Percentiles rank a stretch among this genome's conserved stretches.
phyloP scores from a whole-genome alignment of 2,888 invertebrate species.

The Pseudococcus viburni region DNA sequence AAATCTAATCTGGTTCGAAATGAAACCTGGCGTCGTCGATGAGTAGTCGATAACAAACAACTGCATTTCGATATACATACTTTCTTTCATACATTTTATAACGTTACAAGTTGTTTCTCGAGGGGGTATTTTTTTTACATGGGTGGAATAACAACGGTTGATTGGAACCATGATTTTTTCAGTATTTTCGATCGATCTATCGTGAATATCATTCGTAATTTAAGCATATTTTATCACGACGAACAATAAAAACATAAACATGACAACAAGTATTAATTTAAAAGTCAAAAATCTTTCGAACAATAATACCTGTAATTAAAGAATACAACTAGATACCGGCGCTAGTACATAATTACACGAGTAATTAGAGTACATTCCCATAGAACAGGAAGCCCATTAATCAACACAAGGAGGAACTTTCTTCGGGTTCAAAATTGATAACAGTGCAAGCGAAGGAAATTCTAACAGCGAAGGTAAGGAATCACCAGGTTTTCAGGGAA shows the following conservation, averaged over 20 bases:
- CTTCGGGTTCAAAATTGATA: constrained; percentile 30
- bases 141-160: neutral
- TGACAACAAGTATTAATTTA: constrained; percentile 8
- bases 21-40: constrained; percentile 31
- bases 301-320: constrained; percentile 57
- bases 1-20: constrained; percentile 56
- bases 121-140: neutral
- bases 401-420: constrained; percentile 7
- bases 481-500: neutral
- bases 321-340: constrained; percentile 51
- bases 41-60: constrained; percentile 45
- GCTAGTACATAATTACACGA: constrained; percentile 51
- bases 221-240: neutral
- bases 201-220: neutral
- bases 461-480: neutral
- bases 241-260: constrained; percentile 4
- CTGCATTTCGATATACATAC: constrained; percentile 26
- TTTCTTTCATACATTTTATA: constrained; percentile 48
- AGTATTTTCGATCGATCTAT: neutral
- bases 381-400: constrained; percentile 47
- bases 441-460: neutral
- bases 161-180: neutral
- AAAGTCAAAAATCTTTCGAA: constrained; percentile 34
- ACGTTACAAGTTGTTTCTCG: constrained; percentile 45
- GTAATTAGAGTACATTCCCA: constrained; percentile 58